Evolutionary conservation across 2,797 vertebrate species (phyloP).

Genomic region (Gambelia wislizenii): DNA sequence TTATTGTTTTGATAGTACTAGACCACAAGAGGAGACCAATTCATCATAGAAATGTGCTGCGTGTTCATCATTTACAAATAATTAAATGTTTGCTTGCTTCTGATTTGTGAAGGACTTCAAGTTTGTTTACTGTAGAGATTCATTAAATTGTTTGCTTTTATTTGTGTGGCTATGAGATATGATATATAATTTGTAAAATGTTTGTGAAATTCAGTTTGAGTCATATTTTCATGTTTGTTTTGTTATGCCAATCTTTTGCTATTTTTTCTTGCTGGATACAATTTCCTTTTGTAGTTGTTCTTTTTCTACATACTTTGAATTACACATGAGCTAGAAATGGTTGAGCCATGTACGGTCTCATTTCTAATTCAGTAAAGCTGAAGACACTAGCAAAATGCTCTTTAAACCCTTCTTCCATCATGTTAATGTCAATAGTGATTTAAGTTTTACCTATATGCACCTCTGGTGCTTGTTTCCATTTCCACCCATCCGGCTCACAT

Average conservation of each 20-base stretch:
- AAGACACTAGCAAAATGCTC: neutral
- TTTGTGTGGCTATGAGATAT: neutral
- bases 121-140: neutral
- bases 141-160: neutral
- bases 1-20: too few species aligned
- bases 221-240: neutral
- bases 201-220: neutral
- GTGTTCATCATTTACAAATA: too few species aligned
- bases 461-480: neutral
- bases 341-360: neutral
- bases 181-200: neutral
- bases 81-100: too few species aligned
- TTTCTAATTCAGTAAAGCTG: neutral
- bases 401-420: neutral
- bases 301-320: neutral
- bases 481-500: neutral
- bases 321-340: neutral
- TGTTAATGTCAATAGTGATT: neutral
- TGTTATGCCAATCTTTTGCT: neutral
- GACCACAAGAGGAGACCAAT: too few species aligned
- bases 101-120: neutral
- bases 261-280: neutral
- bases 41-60: too few species aligned
- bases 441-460: neutral
- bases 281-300: too few species aligned